Evolutionary conservation across 2,113 vertebrate species (phyloP), one percentile per base, ranked within the genome.

Genomic region (Mus pahari): DNA sequence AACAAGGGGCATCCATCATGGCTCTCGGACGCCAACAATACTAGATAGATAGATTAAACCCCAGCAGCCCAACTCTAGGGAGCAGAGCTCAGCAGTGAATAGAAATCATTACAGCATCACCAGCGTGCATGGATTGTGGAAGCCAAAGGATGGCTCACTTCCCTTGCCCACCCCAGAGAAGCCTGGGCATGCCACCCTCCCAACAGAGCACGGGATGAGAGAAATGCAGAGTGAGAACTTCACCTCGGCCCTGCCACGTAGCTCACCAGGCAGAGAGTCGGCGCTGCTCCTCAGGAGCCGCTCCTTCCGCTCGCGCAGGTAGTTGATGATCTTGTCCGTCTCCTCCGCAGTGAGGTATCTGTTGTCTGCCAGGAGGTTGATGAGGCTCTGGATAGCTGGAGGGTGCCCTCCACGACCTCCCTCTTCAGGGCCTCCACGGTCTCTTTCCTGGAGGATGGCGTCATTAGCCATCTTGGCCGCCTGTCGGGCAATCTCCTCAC

Each of bases 381-480:
- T 64, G n/a, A 99, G 98, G n/a, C 97, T 97, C 92, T 99, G 98
- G 53, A 99, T 98, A 36, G 95, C 98, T 0, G 98, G 98, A 10
- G 99, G 98, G 78, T 99, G 98, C 8, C 98, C 96, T 42, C 98
- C 98, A 0, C 98, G 98, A 81, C 90, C 92, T 0, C 98, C 98
- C 91, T 99, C 98, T 36, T 99, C 98, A 0, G 96, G 96, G 53
- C 98, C 94, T 11, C 98, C 99, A 78, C 99, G 97, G 97, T 99
- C 99, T 5, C 99, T 96, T 91, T 99, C 99, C 96, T 99, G 99
- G 55, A 99, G 98, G 33, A 99, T 92, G 39, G 99, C 99, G 1
- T 99, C 99, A 3, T 99, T 99, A 0, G 99, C 99, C 99, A 99
- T 99, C 98, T 99, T 99, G 94, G 99, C 99, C 0, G 99, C 99